Evolutionary conservation across 1,140 invertebrate genomes (phyloP), one percentile per base, ranked within the genome.

Genomic region (Bicyclus anynana): DNA sequence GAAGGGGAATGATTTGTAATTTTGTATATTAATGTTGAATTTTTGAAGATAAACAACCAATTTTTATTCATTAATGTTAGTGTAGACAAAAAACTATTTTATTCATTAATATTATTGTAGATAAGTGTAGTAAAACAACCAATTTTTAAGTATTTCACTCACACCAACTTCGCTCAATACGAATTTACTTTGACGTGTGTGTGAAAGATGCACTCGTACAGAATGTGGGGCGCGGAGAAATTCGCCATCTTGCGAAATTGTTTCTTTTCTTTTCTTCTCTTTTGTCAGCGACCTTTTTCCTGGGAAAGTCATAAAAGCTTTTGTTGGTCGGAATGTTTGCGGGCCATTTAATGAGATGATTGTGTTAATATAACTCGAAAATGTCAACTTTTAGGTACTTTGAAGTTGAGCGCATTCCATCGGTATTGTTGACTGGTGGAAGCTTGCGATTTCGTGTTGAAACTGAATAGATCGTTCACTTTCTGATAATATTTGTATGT

Each of bases 231-330:
- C 38, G 38, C 27, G 37, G 56, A 59, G 48, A 51, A 59, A 47
- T 59, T 59, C 46, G 56, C 56, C 16, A 47, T 59, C 27, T 46
- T 18, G 33, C 49, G 44, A 59, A 59, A 59, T 59, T 52, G 56
- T 59, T 59, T 52, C 53, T 46, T 35, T 29, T 52, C 52, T 46
- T 35, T 27, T 50, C 52, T 46, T 35, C 18, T 50, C 48, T 27
- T 59, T 59, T 59, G 56, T 59, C 20, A 10, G 26, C 16, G 40
- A 46, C 46, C 40, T 46, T 52, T 52, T 59, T 53, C 56, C 47
- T 59, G 50, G 38, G 50, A 35, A 59, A 52, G 49, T 59, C 56
- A 59, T 59, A 59, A 50, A 57, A 58, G 49, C 40, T 49, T 59
- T 59, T 52, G 56, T 59, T 59, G 16, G 49, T 23, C 29, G 48